A percentile compares a stretch with the other conserved stretches of the same genome.
phyloP scores from a whole-genome alignment of 2,113 vertebrate genomes.

The Gymnobelideus leadbeateri region DNA sequence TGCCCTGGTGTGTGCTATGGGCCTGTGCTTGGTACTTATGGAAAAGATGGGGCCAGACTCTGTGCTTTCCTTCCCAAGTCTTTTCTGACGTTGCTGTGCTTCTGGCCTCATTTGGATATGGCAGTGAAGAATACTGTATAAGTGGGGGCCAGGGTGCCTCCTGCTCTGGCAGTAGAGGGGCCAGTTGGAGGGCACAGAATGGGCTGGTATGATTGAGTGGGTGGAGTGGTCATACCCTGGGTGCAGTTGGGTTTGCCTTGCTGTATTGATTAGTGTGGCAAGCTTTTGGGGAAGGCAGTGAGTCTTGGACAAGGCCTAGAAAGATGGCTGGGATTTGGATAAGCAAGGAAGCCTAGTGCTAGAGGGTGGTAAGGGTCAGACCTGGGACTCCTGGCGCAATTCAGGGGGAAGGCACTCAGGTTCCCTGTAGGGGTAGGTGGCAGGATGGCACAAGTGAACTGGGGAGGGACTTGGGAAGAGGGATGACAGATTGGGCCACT shows the following conservation, averaged over 20 bases:
- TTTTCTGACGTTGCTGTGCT: too few relatives aligned
- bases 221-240: conserved; percentile 77
- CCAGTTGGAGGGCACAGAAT: too few relatives aligned
- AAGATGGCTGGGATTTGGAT: not conserved
- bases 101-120: too few relatives aligned
- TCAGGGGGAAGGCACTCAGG: too few relatives aligned
- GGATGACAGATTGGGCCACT: not conserved
- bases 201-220: not conserved
- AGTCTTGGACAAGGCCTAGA: not conserved
- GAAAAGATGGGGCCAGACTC: too few relatives aligned
- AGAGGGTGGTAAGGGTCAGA: not conserved
- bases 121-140: too few relatives aligned
- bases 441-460: not conserved
- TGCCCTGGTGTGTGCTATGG: too few relatives aligned
- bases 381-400: not conserved
- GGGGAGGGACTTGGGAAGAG: not conserved
- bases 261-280: not conserved
- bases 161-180: too few relatives aligned
- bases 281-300: not conserved
- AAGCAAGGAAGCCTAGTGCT: not conserved
- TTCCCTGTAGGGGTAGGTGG: not conserved
- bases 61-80: too few relatives aligned
- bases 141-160: too few relatives aligned
- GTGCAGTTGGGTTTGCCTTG: not conserved
- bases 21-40: too few relatives aligned